Evolutionary conservation across 2,113 vertebrate species (phyloP), one percentile per base, ranked within the genome.

Genomic region (Drymodes brunneopygia): DNA sequence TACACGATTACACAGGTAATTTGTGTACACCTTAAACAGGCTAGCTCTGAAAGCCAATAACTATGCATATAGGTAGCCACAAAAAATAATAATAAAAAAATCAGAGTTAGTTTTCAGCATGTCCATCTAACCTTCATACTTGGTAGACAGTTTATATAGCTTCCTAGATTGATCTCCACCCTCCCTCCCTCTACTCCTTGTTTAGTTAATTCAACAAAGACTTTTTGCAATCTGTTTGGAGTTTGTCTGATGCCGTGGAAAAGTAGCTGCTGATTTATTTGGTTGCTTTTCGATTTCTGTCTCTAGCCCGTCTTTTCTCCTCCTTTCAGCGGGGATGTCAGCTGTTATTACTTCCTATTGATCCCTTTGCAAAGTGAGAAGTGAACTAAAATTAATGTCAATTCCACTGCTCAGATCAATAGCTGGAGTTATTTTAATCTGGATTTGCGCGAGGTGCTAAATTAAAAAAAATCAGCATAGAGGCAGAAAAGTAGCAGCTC

Each of bases 331-430:
- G 81, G 98, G 98, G 97, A 98, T 99, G 99, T 99, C 99, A 99
- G 98, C 98, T 99, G 98, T 99, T 99, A 99, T 99, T 99, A 98
- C 98, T 98, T 98, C 95, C 98, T 99, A 99, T 99, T 99, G 99
- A 99, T 99, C 98, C 97, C 97, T 98, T 98, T 98, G 99, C 98
- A 98, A 99, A 99, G 98, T 98, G 98, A 99, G 98, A 99, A 99
- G 98, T 99, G 98, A 99, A 99, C 98, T 99, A 99, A 99, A 99
- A 99, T 99, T 98, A 99, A 99, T 99, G 99, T 99, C 99, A 98
- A 98, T 99, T 99, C 99, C 98, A 99, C 98, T 98, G 97, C 98
- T 98, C 48, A 89, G 98, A 99, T 99, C 99, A 99, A 99, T 99
- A 98, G 97, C 97, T 97, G 98, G 97, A 98, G 98, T 99, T 99